These are phyloP conservation scores for Myotis lucifugus DNA, from an alignment of 2,113 vertebrate species.

Conservation along the genomic window DNA sequence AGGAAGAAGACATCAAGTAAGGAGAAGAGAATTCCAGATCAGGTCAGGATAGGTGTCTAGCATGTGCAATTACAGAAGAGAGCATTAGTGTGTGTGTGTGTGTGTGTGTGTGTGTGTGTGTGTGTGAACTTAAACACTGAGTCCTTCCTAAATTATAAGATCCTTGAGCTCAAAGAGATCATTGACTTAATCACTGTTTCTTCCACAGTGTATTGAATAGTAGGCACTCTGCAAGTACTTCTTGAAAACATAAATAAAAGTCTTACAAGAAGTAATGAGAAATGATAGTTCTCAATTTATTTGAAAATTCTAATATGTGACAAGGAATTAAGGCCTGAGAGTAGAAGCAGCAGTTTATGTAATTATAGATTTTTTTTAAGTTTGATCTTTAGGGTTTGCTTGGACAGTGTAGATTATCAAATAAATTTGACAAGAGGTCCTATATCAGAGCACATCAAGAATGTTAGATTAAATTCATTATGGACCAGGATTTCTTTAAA, in stretches of 20 bases:
- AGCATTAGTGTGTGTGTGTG: not conserved
- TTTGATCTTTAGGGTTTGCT: not conserved
- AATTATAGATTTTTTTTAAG: not conserved
- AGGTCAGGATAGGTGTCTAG: not conserved
- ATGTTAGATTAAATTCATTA: no score
- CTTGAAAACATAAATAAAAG: not conserved
- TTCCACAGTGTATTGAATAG: not conserved
- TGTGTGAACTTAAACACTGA: not conserved
- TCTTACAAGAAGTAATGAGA: not conserved
- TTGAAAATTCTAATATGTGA: not conserved
- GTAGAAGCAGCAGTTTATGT: not conserved
- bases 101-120: not conserved
- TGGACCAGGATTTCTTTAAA: no score
- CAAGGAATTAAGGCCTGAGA: not conserved
- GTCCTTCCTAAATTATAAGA: not conserved
- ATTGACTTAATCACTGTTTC: not conserved
- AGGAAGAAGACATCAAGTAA: no score
- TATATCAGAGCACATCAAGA: not conserved
- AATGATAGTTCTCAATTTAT: not conserved
- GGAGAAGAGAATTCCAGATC: no score
- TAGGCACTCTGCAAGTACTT: not conserved
- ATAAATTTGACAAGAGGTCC: conserved; percentile 43
- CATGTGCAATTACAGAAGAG: not conserved
- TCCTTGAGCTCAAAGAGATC: not conserved
- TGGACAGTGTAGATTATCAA: conserved; percentile 20